phyloP scores from a whole-genome alignment of 2,888 invertebrate species.

The Dysmachus trigonus region DNA sequence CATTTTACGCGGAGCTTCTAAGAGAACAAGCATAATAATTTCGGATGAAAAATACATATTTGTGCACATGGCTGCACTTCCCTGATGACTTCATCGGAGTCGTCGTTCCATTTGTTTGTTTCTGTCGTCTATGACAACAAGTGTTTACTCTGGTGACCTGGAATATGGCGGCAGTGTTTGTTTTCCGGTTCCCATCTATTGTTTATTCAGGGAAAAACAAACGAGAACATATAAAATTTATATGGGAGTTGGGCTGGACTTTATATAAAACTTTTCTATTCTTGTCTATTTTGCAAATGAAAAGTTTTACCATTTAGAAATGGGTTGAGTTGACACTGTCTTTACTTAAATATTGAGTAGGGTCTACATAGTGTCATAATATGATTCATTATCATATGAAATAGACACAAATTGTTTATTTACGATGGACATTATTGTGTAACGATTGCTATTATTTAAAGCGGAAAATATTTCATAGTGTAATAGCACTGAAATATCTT shows the following conservation, averaged over 20 bases:
- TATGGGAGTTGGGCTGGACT: background rate
- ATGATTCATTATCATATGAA: background rate
- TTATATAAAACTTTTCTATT: background rate
- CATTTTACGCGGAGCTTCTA: background rate
- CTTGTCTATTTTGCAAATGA: background rate
- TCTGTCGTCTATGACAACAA: background rate
- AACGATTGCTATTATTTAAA: background rate
- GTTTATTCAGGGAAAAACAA: background rate
- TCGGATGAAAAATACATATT: background rate
- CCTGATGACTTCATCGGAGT: background rate
- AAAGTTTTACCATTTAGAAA: background rate
- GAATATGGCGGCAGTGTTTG: background rate
- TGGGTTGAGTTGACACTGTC: background rate
- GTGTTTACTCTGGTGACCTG: background rate
- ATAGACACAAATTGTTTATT: background rate
- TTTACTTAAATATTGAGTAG: background rate
- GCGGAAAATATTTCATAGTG: background rate
- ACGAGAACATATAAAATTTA: background rate
- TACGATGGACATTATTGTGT: background rate
- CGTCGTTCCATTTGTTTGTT: background rate
- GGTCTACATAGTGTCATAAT: background rate
- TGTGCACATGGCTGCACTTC: background rate
- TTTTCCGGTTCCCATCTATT: background rate
- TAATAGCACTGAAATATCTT: no score
- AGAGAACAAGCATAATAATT: background rate